These are phyloP conservation scores for Fragum sueziense DNA, from an alignment of 2,888 invertebrate species.

Conservation along the genomic window DNA sequence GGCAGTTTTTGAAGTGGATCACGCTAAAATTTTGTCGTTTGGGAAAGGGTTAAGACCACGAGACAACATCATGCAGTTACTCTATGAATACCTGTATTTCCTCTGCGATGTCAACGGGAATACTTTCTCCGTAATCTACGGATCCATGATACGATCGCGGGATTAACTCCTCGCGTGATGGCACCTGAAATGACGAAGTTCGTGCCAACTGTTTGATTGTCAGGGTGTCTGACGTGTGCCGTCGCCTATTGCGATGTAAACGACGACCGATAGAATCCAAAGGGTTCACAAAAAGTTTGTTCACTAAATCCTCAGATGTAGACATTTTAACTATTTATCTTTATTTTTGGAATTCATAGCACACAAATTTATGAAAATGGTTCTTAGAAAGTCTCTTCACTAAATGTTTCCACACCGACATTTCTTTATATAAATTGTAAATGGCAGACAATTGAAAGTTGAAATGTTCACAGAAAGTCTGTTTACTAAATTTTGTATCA, in stretches of 20 bases:
- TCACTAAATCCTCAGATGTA: slow-evolving; percentile 59
- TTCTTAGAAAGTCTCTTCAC: too few species aligned
- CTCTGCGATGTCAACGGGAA: slow-evolving; percentile 18
- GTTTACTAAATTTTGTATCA: too few species aligned
- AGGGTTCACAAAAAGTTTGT: slow-evolving; percentile 55
- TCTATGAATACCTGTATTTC: slow-evolving; percentile 1
- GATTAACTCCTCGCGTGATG: neutral
- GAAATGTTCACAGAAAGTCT: too few species aligned
- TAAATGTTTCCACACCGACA: too few species aligned
- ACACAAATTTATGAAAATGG: neutral
- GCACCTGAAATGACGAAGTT: slow-evolving; percentile 19
- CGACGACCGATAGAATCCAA: slow-evolving; percentile 52
- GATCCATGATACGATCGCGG: slow-evolving; percentile 28
- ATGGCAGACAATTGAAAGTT: neutral
- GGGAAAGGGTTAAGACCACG: too few species aligned
- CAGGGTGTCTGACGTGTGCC: slow-evolving; percentile 40
- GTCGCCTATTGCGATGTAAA: slow-evolving; percentile 33
- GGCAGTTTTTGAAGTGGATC: too few species aligned
- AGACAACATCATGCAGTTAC: too few species aligned
- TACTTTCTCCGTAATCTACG: slow-evolving; percentile 24
- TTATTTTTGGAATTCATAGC: neutral
- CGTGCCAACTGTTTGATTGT: slow-evolving; percentile 37
- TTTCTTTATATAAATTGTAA: too few species aligned
- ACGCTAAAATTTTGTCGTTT: too few species aligned
- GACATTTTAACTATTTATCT: too few species aligned